phyloP scores from a whole-genome alignment of 1,140 invertebrate species.

The Danaus melanippus region DNA sequence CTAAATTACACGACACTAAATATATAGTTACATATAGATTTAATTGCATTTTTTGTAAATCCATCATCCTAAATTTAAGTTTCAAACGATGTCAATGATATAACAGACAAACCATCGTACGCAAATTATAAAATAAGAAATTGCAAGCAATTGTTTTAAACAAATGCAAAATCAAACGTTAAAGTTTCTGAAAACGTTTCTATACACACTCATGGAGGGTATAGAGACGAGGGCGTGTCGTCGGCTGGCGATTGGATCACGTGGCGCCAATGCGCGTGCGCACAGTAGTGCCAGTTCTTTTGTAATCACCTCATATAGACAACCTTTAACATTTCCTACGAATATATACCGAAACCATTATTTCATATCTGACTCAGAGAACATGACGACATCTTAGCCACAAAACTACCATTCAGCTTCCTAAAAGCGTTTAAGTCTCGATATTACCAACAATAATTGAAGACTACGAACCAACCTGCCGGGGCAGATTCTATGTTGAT shows the following conservation, averaged over 20 bases:
- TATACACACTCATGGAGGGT: conserved; percentile 12
- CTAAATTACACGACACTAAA: neutral
- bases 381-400: conserved; percentile 17
- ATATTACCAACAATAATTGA: conserved; percentile 67
- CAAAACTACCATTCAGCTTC: conserved; percentile 51
- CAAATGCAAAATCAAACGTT: no score
- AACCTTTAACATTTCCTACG: conserved; percentile 12
- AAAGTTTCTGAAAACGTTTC: no score
- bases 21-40: neutral
- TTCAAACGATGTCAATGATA: no score
- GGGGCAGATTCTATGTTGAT: conserved; percentile 62
- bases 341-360: conserved; percentile 1
- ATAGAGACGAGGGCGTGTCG: conserved; percentile 31
- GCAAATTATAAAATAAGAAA: no score
- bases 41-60: no score
- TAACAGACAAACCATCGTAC: no score
- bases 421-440: conserved; percentile 59
- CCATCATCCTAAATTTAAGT: no score
- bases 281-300: conserved; percentile 37
- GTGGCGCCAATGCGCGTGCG: conserved; percentile 57
- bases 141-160: no score
- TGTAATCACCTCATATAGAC: conserved; percentile 17
- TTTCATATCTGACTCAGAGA: no score
- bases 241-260: conserved; percentile 48
- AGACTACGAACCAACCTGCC: conserved; percentile 46